Evolutionary conservation across 2,797 vertebrate species (phyloP), one percentile per base, ranked within the genome.

Genomic region (Microctenopoma lineatum): DNA sequence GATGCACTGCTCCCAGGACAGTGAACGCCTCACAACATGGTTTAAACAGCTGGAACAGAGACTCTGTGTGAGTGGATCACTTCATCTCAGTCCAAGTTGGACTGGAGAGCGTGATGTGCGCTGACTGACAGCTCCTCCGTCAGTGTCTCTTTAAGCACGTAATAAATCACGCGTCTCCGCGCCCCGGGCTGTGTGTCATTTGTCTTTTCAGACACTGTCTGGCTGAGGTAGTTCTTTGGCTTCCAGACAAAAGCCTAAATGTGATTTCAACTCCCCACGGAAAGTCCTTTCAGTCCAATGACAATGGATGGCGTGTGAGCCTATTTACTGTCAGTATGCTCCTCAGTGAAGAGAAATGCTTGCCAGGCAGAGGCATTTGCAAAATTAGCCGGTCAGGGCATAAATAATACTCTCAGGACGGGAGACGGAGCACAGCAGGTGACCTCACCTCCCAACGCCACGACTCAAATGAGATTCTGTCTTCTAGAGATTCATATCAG

Each of bases 401-500:
- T 81, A 60, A 81, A 77, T 83, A 65, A 74, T 34, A 68, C 32
- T 77, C 80, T 56, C 21, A 46, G 62, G 59, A 64, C 32, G 25
- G 32, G 45, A 67, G 60, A 48, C 21, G 51, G 64, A 56, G 70
- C n/a, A 9, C 42, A 38, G 29, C 21, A 0, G 21, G 25, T 75
- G 65, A 83, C 73, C 54, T 75, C 64, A 59, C 41, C 54, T 62
- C 18, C 59, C 75, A 75, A 70, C 56, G 61, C 26, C 15, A 53
- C 47, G 69, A 82, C 66, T 78, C 45, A 77, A 81, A 73, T 59
- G 55, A 70, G 51, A 56, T 79, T 75, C 61, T 51, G 64, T 44
- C 58, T 51, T 65, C 73, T 77, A 77, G 47, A 46, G 66, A 81
- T 85, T 81, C 57, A 82, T 77, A 51, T 73, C 66, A 54, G 15